These are phyloP conservation scores for Spodoptera exigua DNA, from an alignment of 2,888 invertebrate genomes.

Conservation along the genomic window DNA sequence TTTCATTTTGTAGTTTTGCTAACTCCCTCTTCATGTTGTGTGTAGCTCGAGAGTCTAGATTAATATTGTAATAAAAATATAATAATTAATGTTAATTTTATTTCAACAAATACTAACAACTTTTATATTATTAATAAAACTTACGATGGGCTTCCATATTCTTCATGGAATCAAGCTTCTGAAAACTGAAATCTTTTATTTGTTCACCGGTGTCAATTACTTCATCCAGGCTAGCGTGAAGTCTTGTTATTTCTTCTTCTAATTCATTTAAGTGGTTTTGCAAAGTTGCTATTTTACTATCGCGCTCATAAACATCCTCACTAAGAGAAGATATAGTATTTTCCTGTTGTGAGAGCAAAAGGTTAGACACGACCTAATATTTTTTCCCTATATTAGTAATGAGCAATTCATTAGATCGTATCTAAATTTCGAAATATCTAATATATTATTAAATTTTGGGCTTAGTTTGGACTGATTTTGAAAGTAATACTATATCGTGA, in stretches of 20 bases:
- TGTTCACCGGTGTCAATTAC: conserved; percentile 75
- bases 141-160: conserved; percentile 83
- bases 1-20: conserved; percentile 73
- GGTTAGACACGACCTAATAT: too few relatives aligned
- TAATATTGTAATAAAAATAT: conserved; percentile 6
- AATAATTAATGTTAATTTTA: too few relatives aligned
- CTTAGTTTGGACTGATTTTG: too few relatives aligned
- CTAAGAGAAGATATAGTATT: conserved; percentile 67
- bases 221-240: conserved; percentile 70
- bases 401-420: too few relatives aligned
- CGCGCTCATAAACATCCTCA: conserved; percentile 72
- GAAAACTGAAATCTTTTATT: conserved; percentile 68
- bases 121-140: too few relatives aligned
- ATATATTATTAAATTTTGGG: too few relatives aligned
- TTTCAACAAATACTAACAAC: too few relatives aligned
- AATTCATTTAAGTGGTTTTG: conserved; percentile 82
- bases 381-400: background rate
- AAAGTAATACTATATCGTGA: too few relatives aligned
- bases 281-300: conserved; percentile 77
- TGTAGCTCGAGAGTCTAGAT: conserved; percentile 82
- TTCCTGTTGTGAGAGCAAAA: conserved; percentile 69
- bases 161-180: conserved; percentile 73
- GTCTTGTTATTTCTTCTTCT: conserved; percentile 75
- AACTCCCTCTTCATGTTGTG: conserved; percentile 83
- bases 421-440: too few relatives aligned